Conservation (phyloP, 1,140 invertebrate genomes). For the Cyrtorhinus lividipennis region DNA sequence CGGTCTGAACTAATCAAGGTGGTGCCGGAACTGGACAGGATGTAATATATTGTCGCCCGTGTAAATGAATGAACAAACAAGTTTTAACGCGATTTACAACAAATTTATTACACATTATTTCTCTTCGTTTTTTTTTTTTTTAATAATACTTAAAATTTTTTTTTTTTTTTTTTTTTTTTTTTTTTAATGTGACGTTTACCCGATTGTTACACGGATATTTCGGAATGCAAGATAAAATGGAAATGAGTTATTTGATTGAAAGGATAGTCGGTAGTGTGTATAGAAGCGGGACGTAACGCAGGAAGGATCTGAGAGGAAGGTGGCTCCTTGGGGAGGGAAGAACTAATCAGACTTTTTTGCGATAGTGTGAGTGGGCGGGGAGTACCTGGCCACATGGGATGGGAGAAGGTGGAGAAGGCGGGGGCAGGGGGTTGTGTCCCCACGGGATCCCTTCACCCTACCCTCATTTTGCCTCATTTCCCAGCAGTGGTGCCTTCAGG, state of each 20-base stretch:
- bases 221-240: too few relatives aligned
- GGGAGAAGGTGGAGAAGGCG: slow-evolving; percentile 5
- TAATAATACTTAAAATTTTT: too few relatives aligned
- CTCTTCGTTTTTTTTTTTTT: too few relatives aligned
- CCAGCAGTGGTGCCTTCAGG: slow-evolving; percentile 18
- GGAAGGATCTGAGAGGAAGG: slow-evolving; percentile 8
- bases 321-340: slow-evolving; percentile 18
- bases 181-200: too few relatives aligned
- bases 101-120: too few relatives aligned
- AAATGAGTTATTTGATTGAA: not conserved
- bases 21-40: too few relatives aligned
- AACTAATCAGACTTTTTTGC: slow-evolving; percentile 23
- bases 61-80: too few relatives aligned
- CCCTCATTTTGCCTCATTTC: slow-evolving; percentile 22
- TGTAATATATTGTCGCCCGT: too few relatives aligned
- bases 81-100: too few relatives aligned
- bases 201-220: too few relatives aligned
- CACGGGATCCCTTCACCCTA: slow-evolving; percentile 19
- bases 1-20: too few relatives aligned
- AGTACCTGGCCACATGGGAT: not conserved
- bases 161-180: too few relatives aligned
- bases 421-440: slow-evolving; percentile 5
- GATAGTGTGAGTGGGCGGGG: slow-evolving; percentile 3
- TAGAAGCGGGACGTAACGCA: slow-evolving; percentile 4
- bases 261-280: not conserved